Conservation (phyloP, 2,113 vertebrate species). For the Haemorhous mexicanus region DNA sequence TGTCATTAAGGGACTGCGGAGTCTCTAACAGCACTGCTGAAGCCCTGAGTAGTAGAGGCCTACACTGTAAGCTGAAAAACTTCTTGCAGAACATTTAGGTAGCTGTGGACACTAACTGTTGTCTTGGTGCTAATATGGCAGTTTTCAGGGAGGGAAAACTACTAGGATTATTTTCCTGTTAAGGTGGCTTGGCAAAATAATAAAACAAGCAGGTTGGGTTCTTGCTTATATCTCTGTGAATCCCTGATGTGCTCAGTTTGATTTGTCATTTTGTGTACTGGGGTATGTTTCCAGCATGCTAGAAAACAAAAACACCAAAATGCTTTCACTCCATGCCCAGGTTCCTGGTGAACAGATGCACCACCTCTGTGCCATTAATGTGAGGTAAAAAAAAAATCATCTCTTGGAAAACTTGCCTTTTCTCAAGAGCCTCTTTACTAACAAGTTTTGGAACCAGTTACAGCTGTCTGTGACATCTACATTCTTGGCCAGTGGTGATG, state of each 20-base stretch:
- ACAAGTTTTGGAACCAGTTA: not conserved
- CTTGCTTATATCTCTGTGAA: not conserved
- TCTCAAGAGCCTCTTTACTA: not conserved
- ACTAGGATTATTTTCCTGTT: not conserved
- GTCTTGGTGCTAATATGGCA: not conserved
- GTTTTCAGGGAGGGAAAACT: not conserved
- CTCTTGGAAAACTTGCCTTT: not conserved
- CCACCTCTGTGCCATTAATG: not conserved
- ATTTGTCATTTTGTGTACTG: not conserved
- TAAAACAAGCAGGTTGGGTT: not conserved
- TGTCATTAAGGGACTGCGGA: not conserved
- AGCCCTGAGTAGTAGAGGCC: not conserved
- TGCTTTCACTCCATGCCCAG: not conserved
- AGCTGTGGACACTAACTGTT: not conserved
- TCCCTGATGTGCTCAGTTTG: not conserved
- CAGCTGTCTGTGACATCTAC: not conserved
- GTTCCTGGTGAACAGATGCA: not conserved
- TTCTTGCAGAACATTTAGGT: not conserved
- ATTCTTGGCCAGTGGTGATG: constrained; percentile 12
- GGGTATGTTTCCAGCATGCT: not conserved
- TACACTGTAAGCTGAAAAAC: not conserved
- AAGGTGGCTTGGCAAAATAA: not conserved
- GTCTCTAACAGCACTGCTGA: not conserved
- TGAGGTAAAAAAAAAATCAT: not conserved
- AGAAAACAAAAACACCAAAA: not conserved